phyloP scores from a whole-genome alignment of 2,797 vertebrate genomes.

The Dermochelys coriacea region DNA sequence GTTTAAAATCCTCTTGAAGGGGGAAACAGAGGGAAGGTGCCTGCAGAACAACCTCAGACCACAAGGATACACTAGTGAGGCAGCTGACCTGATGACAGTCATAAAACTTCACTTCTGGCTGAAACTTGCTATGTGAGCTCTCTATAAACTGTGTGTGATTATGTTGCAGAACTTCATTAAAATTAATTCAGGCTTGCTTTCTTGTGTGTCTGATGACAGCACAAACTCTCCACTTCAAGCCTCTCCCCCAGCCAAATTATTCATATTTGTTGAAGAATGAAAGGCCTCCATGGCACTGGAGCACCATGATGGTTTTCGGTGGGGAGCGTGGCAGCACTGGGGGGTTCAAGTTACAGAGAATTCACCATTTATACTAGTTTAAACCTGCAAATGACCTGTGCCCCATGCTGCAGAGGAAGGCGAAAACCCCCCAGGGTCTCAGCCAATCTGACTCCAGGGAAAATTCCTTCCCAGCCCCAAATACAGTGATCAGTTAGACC shows the following conservation, averaged over 20 bases:
- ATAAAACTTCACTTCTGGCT: neutral
- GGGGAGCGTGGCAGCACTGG: neutral
- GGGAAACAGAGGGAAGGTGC: neutral
- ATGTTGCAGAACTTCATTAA: neutral
- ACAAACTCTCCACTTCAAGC: neutral
- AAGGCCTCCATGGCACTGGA: neutral
- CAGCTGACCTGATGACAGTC: neutral
- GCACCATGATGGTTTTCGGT: neutral
- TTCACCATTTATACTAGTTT: too few relatives aligned
- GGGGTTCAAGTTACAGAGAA: neutral
- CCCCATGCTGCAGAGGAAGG: too few relatives aligned
- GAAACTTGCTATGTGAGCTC: neutral
- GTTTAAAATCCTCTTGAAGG: neutral
- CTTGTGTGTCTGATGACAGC: neutral
- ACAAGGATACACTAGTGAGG: neutral
- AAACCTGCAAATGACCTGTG: too few relatives aligned
- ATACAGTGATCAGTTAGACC: too few relatives aligned
- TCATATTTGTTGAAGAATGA: neutral
- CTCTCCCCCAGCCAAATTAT: fast-evolving
- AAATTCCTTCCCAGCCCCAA: too few relatives aligned
- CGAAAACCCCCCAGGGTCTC: too few relatives aligned
- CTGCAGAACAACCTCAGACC: neutral
- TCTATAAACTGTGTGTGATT: neutral
- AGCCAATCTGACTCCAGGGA: too few relatives aligned
- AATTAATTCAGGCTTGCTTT: neutral